Percentiles rank a stretch among this genome's conserved stretches.
Conservation (phyloP, 2,888 invertebrate genomes). For the Endomychus coccineus region DNA sequence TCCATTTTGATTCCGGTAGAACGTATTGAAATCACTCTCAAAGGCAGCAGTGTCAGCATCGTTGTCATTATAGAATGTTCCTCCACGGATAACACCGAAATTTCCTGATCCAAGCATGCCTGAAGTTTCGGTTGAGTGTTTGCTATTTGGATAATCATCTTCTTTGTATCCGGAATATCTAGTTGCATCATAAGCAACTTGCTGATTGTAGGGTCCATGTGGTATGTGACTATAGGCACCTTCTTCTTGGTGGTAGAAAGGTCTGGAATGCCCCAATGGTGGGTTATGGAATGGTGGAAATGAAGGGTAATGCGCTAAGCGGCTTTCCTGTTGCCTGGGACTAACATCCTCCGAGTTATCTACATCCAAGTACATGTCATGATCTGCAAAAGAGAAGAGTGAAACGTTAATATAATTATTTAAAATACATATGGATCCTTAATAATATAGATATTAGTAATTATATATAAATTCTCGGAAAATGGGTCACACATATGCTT, state of each 20-base stretch:
- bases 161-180: conserved; percentile 41
- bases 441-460: no score
- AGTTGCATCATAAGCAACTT: conserved; percentile 32
- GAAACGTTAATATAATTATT: no score
- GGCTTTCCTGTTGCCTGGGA: conserved; percentile 10
- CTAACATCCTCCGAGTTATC: conserved; percentile 2
- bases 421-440: no score
- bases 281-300: conserved; percentile 50
- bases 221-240: conserved; percentile 56
- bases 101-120: conserved; percentile 74
- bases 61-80: conserved; percentile 74
- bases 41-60: conserved; percentile 53
- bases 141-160: conserved; percentile 17
- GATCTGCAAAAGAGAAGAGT: no score
- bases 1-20: conserved; percentile 62
- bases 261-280: conserved; percentile 55
- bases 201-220: conserved; percentile 35
- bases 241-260: conserved; percentile 54
- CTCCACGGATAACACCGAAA: conserved; percentile 79
- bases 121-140: conserved; percentile 15
- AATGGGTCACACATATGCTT: no score
- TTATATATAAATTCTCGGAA: no score
- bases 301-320: conserved; percentile 61
- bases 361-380: no score
- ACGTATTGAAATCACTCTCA: conserved; percentile 49